A percentile compares a stretch with the other conserved stretches of the same genome.
These are phyloP conservation scores for Danio rerio DNA, from an alignment of 2,113 vertebrate genomes.

Conservation along the genomic window GRCz12tu NC_133194.1:8572001-8572500, in stretches of 20 bases:
- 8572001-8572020: slow-evolving; percentile 9
- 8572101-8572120: not conserved
- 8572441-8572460: too few relatives aligned
- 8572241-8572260: not conserved
- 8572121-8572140: not conserved
- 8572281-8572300: too few relatives aligned
- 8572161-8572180: not conserved
- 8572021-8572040: slow-evolving; percentile 17
- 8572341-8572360: too few relatives aligned
- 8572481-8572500: too few relatives aligned
- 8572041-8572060: not conserved
- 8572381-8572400: too few relatives aligned
- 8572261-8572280: not conserved
- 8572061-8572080: not conserved
- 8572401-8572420: too few relatives aligned
- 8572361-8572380: too few relatives aligned
- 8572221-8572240: not conserved
- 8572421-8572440: too few relatives aligned
- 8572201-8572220: not conserved
- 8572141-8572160: not conserved
- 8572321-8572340: too few relatives aligned
- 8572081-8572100: not conserved
- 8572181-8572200: not conserved
- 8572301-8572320: too few relatives aligned
- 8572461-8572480: too few relatives aligned